Percentiles rank a stretch among this genome's conserved stretches.
phyloP scores from a whole-genome alignment of 2,888 invertebrate genomes.

The Pollenia labialis region DNA sequence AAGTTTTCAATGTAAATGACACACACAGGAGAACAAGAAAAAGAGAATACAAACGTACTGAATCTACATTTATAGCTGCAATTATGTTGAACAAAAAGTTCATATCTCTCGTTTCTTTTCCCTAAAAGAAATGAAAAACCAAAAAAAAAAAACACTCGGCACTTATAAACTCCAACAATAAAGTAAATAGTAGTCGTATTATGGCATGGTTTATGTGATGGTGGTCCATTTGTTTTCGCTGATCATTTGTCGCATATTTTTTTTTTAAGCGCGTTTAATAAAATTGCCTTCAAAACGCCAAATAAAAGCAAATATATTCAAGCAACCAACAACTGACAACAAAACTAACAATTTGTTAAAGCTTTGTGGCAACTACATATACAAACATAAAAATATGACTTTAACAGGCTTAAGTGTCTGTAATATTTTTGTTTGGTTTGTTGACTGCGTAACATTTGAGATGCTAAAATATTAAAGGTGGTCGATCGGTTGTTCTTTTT shows the following conservation, averaged over 20 bases:
- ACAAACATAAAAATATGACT: constrained; percentile 60
- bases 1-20: constrained; percentile 54
- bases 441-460: constrained; percentile 67
- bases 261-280: constrained; percentile 66
- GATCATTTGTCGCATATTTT: constrained; percentile 71
- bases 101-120: constrained; percentile 26
- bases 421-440: constrained; percentile 3
- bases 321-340: constrained; percentile 49
- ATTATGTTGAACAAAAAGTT: constrained; percentile 22
- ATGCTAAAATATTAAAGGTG: constrained; percentile 45
- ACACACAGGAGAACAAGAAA: constrained; percentile 28
- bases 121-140: constrained; percentile 39
- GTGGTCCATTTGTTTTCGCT: constrained; percentile 72
- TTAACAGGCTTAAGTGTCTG: constrained; percentile 62
- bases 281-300: constrained; percentile 66
- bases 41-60: constrained; percentile 53
- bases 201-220: constrained; percentile 60
- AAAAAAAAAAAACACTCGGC: constrained; percentile 28
- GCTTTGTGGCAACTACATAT: constrained; percentile 59
- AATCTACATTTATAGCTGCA: constrained; percentile 59
- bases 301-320: constrained; percentile 59
- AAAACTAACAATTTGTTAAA: constrained; percentile 70
- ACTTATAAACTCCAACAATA: constrained; percentile 50
- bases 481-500: constrained; percentile 37
- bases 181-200: constrained; percentile 43